phyloP scores from a whole-genome alignment of 53 echinoderm and acorn worm species.

The Paelopatides confundens region DNA sequence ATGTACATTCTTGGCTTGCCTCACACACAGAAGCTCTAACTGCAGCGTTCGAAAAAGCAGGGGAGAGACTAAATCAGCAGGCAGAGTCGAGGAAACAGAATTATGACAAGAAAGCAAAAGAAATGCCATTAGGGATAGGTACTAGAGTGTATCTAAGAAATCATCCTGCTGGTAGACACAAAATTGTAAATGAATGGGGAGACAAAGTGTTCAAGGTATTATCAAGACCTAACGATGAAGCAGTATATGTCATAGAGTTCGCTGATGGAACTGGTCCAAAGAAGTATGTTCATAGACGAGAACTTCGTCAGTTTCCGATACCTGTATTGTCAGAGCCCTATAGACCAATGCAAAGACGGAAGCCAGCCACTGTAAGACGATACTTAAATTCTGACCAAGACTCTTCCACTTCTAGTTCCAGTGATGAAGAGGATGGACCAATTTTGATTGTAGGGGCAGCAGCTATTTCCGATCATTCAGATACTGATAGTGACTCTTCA shows the following conservation, averaged over 20 bases:
- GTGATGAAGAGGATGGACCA: too few relatives aligned
- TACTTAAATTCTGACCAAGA: too few relatives aligned
- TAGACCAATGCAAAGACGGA: too few relatives aligned
- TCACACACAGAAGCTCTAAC: neutral
- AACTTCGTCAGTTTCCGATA: too few relatives aligned
- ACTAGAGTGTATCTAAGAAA: constrained; percentile 45
- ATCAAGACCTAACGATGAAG: constrained; percentile 29
- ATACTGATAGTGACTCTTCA: too few relatives aligned
- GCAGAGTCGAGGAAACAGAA: constrained; percentile 3
- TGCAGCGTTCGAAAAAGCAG: constrained; percentile 42
- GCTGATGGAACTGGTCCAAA: constrained; percentile 17
- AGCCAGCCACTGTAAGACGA: too few relatives aligned
- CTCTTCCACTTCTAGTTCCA: too few relatives aligned
- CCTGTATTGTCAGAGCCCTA: neutral
- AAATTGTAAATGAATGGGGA: constrained; percentile 59
- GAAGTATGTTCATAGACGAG: neutral
- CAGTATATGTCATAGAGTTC: constrained; percentile 26
- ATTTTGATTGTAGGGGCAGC: too few relatives aligned
- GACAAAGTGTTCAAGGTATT: constrained; percentile 27
- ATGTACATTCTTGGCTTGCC: neutral
- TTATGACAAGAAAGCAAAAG: constrained; percentile 39
- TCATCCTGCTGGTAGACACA: constrained; percentile 59
- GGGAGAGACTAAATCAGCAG: constrained; percentile 6
- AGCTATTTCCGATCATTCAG: too few relatives aligned
- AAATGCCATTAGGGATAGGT: constrained; percentile 36